Percentiles rank a stretch among this genome's conserved stretches.
Conservation (phyloP, 2,888 invertebrate genomes). For the Malacosoma neustria region DNA sequence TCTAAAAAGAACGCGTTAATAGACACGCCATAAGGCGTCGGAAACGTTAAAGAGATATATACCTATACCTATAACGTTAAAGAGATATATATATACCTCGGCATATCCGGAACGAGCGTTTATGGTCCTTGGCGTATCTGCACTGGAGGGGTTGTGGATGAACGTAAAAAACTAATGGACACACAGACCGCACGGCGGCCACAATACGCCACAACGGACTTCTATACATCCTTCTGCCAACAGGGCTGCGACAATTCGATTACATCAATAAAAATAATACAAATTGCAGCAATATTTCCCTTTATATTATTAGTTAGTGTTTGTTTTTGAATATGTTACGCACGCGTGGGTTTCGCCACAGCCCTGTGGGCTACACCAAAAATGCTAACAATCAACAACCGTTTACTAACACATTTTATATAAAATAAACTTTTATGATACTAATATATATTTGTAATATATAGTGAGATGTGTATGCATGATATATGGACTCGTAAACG, state of each 20-base stretch:
- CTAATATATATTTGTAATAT: conserved; percentile 38
- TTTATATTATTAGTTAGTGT: too few species aligned
- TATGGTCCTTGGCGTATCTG: conserved; percentile 12
- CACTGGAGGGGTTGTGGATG: conserved; percentile 6
- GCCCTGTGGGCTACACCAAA: conserved; percentile 37
- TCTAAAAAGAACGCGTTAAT: neutral
- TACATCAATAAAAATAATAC: too few species aligned
- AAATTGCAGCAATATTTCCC: too few species aligned
- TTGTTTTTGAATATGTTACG: too few species aligned
- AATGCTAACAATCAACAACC: conserved; percentile 57
- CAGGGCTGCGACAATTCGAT: neutral
- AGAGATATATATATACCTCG: neutral
- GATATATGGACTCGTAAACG: conserved; percentile 39
- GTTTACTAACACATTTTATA: conserved; percentile 27
- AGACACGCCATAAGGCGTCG: neutral
- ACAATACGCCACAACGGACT: conserved; percentile 23
- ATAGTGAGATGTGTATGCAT: conserved; percentile 51
- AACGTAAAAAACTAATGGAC: neutral
- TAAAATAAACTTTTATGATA: conserved; percentile 29
- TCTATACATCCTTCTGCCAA: conserved; percentile 38
- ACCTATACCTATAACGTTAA: too few species aligned
- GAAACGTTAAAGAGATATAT: neutral
- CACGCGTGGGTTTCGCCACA: conserved; percentile 13
- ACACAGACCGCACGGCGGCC: conserved; percentile 25
- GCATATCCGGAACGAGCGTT: conserved; percentile 7